These are phyloP conservation scores for Eulemur rubriventer DNA, from an alignment of 2,797 vertebrate species.

Conservation along the genomic window DNA sequence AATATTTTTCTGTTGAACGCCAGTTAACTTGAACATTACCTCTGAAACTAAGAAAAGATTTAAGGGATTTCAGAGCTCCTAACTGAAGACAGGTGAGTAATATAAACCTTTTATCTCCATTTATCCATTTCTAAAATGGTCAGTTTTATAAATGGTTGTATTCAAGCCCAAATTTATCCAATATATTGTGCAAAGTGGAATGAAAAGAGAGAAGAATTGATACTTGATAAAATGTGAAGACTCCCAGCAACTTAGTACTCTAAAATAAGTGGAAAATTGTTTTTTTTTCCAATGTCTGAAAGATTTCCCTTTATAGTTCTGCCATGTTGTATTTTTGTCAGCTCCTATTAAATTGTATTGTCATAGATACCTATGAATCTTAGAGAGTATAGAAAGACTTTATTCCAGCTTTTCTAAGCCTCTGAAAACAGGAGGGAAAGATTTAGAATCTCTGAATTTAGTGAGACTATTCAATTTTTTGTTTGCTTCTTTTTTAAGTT, in stretches of 20 bases:
- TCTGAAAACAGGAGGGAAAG: background rate
- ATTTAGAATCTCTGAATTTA: conserved; percentile 39
- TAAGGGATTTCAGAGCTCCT: conserved; percentile 13
- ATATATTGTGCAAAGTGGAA: conserved; percentile 18
- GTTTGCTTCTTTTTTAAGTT: conserved; percentile 23
- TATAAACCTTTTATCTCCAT: conserved; percentile 17
- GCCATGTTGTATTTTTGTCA: conserved; percentile 53
- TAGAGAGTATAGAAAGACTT: background rate
- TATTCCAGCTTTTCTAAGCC: conserved; percentile 52
- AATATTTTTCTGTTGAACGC: conserved; percentile 10
- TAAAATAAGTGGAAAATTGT: conserved; percentile 6
- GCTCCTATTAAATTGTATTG: conserved; percentile 52
- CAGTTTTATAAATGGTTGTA: conserved; percentile 59
- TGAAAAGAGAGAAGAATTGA: conserved; percentile 54
- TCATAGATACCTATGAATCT: conserved; percentile 45
- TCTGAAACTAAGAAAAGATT: conserved; percentile 46
- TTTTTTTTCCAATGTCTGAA: background rate
- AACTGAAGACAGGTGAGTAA: background rate
- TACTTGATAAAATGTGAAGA: conserved; percentile 39
- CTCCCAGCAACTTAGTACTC: background rate
- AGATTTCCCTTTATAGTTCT: conserved; percentile 60
- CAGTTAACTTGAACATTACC: conserved; percentile 53
- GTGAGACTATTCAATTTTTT: background rate
- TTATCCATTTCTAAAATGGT: conserved; percentile 53
- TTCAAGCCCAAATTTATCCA: conserved; percentile 51